Percentiles rank a stretch among this genome's conserved stretches.
Conservation (phyloP, 2,113 vertebrate genomes). For the Aspiorhynchus laticeps region DNA sequence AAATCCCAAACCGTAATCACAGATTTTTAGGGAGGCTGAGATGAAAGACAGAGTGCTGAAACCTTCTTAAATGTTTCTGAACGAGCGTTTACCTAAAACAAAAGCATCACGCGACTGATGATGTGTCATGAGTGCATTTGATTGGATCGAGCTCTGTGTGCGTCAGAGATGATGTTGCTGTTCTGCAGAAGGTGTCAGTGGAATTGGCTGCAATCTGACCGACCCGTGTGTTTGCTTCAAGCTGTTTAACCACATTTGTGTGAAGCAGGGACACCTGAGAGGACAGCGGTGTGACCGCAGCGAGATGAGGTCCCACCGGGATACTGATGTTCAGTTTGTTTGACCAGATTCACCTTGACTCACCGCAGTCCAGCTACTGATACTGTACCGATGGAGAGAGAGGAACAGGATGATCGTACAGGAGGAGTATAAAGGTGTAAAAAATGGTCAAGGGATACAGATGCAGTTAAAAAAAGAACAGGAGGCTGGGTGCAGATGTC, state of each 20-base stretch:
- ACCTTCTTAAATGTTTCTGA: not conserved
- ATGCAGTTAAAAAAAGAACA: slow-evolving; percentile 17
- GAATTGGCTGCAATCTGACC: not conserved
- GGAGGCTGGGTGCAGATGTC: not conserved
- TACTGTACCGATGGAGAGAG: not conserved
- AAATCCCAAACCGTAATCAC: not conserved
- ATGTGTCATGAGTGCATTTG: not conserved
- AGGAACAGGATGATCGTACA: not conserved
- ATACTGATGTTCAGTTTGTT: slow-evolving; percentile 37
- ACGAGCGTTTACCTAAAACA: not conserved
- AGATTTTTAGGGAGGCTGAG: not conserved
- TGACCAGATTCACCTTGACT: slow-evolving; percentile 40
- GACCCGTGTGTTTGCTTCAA: not conserved
- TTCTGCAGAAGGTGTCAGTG: slow-evolving; percentile 20
- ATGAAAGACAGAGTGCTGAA: not conserved
- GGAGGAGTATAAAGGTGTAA: not conserved
- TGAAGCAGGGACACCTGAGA: slow-evolving; percentile 19
- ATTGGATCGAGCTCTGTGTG: slow-evolving; percentile 13
- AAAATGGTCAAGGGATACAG: not conserved
- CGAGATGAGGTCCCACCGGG: slow-evolving; percentile 31
- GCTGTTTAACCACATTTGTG: slow-evolving; percentile 33
- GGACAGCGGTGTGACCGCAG: slow-evolving; percentile 24
- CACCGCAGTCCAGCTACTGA: not conserved
- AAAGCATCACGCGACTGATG: not conserved
- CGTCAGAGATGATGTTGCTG: not conserved